Evolutionary conservation across 2,888 invertebrate genomes (phyloP), one percentile per base, ranked within the genome.

Genomic region (Azorinus chamasolen): DNA sequence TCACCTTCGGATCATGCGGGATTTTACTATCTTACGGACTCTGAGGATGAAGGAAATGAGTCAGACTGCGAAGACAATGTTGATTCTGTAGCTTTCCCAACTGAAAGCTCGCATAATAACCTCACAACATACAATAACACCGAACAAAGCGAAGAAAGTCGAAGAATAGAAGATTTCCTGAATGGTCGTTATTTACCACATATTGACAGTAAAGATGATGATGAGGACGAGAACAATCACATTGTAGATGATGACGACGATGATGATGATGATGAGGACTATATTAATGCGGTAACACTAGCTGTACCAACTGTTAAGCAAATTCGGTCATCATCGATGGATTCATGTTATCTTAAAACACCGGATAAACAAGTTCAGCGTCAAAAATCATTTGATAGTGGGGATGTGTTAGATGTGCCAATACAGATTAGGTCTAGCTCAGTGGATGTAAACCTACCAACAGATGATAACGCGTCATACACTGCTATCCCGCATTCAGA

Each of bases 281-380:
- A 87, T 79, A 87, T 83, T 14, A 88, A 88, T 65, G 90, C 86
- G 0, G 87, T 90, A 16, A 91, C 90, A 1, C 79, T 91, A 41
- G 79, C 86, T 27, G 91, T 91, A 6, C 91, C 91, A 0, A 84
- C 86, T 10, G 81, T 90, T 6, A 89, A 88, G 62, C 89, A 87
- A 58, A 80, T 81, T 18, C 79, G 91, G 18, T 91, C 91, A 2
- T 89, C 91, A 0, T 91, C 91, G 12, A 69, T 91, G 81, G 91
- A 91, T 77, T 88, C 88, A 14, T 86, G 83, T 69, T 86, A 64
- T 71, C 64, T 66, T 43, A 63, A 63, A 24, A 24, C 32, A 25
- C 53, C 77, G n/a, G 74, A 74, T 18, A 69, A 71, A 39, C 71
- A 74, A 32, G 74, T 85, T 10, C 83, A 82, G 53, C 69, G 90